Evolutionary conservation across 2,797 vertebrate species (phyloP), one percentile per base, ranked within the genome.

Genomic region (Lepilemur septentrionalis): DNA sequence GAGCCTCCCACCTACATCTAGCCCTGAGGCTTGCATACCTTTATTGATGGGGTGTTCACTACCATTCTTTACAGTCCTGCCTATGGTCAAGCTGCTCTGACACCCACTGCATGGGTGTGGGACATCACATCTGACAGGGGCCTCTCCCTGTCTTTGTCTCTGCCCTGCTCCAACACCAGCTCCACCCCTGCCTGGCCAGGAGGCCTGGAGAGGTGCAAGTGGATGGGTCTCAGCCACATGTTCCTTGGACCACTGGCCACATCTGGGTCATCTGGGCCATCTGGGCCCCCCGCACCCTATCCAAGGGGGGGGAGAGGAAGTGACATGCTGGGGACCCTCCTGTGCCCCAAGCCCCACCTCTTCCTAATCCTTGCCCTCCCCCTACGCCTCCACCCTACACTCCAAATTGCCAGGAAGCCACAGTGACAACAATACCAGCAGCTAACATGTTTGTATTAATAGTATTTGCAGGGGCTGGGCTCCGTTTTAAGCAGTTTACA

Each of bases 361-460:
- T n/a, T 7, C 67, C 75, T 13, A 7, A 41, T 3, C 80, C 13
- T 17, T 2, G 13, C 14, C 10, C 9, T 10, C 28, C 17, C 0
- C 2, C 2, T 10, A 3, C 0, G 3, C 28, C 20, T 7, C 35
- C 30, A 3, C 35, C 14, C 7, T 32, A 4, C 25, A 0, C 32
- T 38, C 46, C 32, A 6, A 12, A 28, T 6, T 5, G 20, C 75
- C 23, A 20, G 78, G 65, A 91, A 17, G 72, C 48, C 73, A 35
- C 46, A 0, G 2, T 0, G 3, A 23, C 0, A 0, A 7, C 3
- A 73, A 46, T 1, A 20, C 20, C 0, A 69, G 95, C 43, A 17
- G 35, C 69, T 7, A 2, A 20, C 57, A 30, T 32, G 0, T 14
- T 1, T 35, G 50, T 57, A 57, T 57, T 23, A 10, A 23, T 11